These are phyloP conservation scores for Pogonus chalceus DNA, from an alignment of 1,140 invertebrate genomes.

Conservation along the genomic window DNA sequence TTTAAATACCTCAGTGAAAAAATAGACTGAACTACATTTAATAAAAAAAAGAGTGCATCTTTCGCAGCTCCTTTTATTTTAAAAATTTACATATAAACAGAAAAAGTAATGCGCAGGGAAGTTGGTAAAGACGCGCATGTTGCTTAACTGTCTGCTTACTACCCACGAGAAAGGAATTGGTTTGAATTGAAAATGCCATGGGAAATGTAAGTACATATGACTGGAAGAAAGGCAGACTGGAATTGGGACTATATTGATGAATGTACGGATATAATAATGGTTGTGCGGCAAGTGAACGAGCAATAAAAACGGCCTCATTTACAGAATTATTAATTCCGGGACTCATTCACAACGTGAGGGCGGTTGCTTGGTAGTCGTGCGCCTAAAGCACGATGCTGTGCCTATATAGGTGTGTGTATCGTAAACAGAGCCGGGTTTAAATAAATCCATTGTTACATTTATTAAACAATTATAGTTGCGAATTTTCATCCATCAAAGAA, in stretches of 20 bases:
- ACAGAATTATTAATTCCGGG: background rate
- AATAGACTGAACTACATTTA: too few relatives aligned
- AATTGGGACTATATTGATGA: background rate
- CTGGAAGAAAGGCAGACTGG: too few relatives aligned
- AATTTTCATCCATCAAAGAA: background rate
- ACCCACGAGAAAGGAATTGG: background rate
- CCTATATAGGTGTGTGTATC: background rate
- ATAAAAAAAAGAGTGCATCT: too few relatives aligned
- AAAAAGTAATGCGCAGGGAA: too few relatives aligned
- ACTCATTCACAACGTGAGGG: background rate
- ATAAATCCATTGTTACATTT: background rate
- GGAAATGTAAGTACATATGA: too few relatives aligned
- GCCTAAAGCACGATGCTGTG: background rate
- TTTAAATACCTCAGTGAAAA: too few relatives aligned
- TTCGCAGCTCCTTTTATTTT: too few relatives aligned
- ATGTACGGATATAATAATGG: background rate
- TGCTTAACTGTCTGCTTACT: too few relatives aligned
- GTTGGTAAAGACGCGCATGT: too few relatives aligned
- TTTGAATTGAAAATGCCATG: background rate
- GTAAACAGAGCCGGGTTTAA: background rate
- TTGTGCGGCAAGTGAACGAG: background rate
- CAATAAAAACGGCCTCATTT: background rate
- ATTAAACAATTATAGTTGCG: background rate
- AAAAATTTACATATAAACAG: too few relatives aligned
- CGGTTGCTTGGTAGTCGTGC: background rate